Evolutionary conservation across 2,113 vertebrate genomes (phyloP).

Genomic region (Notiomystis cincta): DNA sequence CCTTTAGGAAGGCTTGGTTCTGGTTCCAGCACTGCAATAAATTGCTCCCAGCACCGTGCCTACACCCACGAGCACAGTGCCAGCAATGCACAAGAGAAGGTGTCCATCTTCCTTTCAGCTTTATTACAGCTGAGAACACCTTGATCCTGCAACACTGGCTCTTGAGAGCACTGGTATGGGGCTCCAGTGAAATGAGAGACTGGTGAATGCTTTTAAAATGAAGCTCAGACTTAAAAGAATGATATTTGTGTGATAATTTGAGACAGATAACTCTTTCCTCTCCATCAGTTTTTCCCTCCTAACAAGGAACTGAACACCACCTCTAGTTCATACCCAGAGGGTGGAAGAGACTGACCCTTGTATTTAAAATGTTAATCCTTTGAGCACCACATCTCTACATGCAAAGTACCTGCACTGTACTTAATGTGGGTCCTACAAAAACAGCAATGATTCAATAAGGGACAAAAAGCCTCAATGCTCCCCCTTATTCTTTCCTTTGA

Average conservation of each 20-base stretch:
- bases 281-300: neutral
- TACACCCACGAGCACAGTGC: fast-evolving
- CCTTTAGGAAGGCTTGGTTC: neutral
- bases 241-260: neutral
- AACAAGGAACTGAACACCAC: neutral
- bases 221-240: neutral
- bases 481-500: neutral
- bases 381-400: neutral
- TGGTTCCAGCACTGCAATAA: neutral
- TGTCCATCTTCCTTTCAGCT: neutral
- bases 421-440: neutral
- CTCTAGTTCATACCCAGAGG: neutral
- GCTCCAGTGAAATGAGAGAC: neutral
- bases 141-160: neutral
- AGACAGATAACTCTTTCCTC: neutral
- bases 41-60: neutral
- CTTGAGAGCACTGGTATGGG: fast-evolving
- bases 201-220: fast-evolving
- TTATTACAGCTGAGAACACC: neutral
- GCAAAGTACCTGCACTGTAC: neutral
- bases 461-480: neutral
- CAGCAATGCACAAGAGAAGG: neutral
- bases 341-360: neutral
- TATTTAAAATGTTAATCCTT: neutral
- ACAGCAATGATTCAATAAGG: neutral